Conservation (phyloP, 2,888 invertebrate genomes). For the Gasteruption jaculator region DNA sequence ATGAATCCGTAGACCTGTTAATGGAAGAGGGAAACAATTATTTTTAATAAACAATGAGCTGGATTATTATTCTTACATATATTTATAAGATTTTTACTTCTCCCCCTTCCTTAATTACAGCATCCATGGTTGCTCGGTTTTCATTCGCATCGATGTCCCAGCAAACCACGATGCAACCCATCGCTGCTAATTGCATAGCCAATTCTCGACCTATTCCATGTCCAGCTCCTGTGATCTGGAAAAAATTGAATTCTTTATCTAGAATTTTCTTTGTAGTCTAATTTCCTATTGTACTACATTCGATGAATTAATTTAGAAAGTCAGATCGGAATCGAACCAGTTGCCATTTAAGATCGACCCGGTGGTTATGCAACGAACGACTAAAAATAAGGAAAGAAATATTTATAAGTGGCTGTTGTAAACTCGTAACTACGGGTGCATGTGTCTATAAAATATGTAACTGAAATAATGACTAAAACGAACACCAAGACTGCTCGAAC, state of each 20-base stretch:
- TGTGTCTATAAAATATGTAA: too few species aligned
- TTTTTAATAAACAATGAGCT: neutral
- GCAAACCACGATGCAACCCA: slow-evolving; percentile 40
- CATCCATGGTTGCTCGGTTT: slow-evolving; percentile 32
- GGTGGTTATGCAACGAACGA: too few species aligned
- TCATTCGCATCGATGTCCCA: slow-evolving; percentile 38
- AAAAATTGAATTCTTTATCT: neutral
- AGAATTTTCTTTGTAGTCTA: neutral
- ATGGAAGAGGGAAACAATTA: slow-evolving; percentile 7
- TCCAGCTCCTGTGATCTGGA: slow-evolving; percentile 41
- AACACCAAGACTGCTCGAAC: too few species aligned
- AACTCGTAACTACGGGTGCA: too few species aligned
- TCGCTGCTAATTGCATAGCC: slow-evolving; percentile 34
- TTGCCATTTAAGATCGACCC: neutral
- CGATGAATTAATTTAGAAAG: neutral
- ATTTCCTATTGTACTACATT: neutral
- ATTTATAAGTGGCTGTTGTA: too few species aligned
- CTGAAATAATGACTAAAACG: too few species aligned
- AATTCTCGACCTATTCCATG: slow-evolving; percentile 42
- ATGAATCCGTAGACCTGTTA: slow-evolving; percentile 37
- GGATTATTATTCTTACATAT: too few species aligned
- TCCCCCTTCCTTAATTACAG: slow-evolving; percentile 35
- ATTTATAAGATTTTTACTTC: slow-evolving; percentile 30
- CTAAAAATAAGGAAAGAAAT: too few species aligned
- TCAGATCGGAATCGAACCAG: neutral